These are phyloP conservation scores for Colossoma macropomum DNA, from an alignment of 2,113 vertebrate genomes.

Conservation along the genomic window DNA sequence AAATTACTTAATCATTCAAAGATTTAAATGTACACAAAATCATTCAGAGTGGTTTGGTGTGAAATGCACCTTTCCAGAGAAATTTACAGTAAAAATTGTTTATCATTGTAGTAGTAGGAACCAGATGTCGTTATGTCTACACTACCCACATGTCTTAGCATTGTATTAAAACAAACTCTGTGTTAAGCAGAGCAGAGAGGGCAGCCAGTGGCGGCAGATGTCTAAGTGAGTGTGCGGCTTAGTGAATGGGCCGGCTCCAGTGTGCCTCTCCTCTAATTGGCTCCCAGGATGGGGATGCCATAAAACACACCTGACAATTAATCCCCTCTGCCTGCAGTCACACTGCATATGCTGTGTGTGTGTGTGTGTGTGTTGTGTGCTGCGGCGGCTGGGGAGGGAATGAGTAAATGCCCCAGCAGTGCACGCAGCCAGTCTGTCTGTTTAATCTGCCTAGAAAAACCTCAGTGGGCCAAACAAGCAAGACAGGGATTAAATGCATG, in stretches of 20 bases:
- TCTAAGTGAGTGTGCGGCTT: conserved; percentile 6
- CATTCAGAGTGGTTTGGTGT: no score
- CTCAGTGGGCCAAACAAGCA: neutral
- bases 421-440: neutral
- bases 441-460: conserved; percentile 7
- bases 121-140: no score
- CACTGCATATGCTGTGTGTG: conserved; percentile 22
- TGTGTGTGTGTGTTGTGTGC: conserved; percentile 29
- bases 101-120: no score
- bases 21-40: no score
- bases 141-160: no score
- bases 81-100: no score
- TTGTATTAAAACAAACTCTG: neutral
- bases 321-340: conserved; percentile 32
- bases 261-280: conserved; percentile 33
- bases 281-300: conserved; percentile 41
- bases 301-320: conserved; percentile 40
- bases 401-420: neutral
- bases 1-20: no score
- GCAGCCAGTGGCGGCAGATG: neutral
- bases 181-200: conserved; percentile 23
- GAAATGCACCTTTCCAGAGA: no score
- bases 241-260: neutral
- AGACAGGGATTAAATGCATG: neutral
- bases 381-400: neutral